Conservation (phyloP, 1,140 invertebrate genomes). For the Scaptomyza hsui region DNA sequence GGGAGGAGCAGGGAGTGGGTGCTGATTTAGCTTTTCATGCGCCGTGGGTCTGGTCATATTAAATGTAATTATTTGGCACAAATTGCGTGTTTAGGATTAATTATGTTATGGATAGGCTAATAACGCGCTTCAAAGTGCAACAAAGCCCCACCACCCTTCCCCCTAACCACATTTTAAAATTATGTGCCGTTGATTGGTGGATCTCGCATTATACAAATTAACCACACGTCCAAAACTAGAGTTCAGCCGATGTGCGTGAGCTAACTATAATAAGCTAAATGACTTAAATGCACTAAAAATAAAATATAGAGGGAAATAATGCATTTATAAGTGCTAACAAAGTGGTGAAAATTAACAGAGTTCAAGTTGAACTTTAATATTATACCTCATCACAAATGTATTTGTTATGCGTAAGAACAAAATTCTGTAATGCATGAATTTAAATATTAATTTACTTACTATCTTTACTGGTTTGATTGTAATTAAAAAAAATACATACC, state of each 20-base stretch:
- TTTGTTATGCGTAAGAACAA: too few species aligned
- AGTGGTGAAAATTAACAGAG: background rate
- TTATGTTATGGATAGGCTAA: conserved; percentile 77
- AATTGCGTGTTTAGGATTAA: conserved; percentile 83
- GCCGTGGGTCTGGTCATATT: conserved; percentile 43
- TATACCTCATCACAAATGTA: too few species aligned
- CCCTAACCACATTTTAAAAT: conserved; percentile 68
- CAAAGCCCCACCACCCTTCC: conserved; percentile 25
- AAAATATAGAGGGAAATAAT: background rate
- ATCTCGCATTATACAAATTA: conserved; percentile 62
- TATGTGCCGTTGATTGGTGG: conserved; percentile 62
- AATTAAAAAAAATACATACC: too few species aligned
- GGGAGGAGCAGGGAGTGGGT: conserved; percentile 2
- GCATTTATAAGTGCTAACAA: background rate
- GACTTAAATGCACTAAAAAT: conserved; percentile 4
- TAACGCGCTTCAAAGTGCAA: conserved; percentile 71
- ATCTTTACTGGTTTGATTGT: too few species aligned
- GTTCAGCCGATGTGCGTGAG: conserved; percentile 45
- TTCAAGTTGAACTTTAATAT: background rate
- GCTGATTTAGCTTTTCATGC: conserved; percentile 5
- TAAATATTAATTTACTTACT: too few species aligned
- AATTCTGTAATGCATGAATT: too few species aligned
- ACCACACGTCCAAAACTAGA: conserved; percentile 44
- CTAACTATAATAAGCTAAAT: conserved; percentile 42
- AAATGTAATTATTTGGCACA: conserved; percentile 81